phyloP scores from a whole-genome alignment of 2,797 vertebrate genomes.

The Onychomys torridus region DNA sequence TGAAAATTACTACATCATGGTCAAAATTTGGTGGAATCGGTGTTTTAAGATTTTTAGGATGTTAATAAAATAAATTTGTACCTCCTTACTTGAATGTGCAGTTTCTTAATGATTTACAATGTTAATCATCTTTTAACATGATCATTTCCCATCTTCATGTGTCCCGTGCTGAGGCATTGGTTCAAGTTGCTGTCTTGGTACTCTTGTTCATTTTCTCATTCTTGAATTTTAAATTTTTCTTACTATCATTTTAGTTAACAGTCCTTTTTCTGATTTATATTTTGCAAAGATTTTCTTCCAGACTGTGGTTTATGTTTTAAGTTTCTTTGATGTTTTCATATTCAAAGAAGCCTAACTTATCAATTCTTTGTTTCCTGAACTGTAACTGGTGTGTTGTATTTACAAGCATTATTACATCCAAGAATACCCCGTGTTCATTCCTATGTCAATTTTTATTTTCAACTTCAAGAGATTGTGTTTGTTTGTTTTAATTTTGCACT shows the following conservation, averaged over 20 bases:
- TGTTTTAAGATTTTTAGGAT: background rate
- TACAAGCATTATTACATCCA: background rate
- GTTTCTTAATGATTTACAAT: background rate
- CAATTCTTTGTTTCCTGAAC: background rate
- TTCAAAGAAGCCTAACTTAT: background rate
- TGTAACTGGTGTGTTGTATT: background rate
- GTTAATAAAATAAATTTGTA: background rate
- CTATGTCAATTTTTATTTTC: background rate
- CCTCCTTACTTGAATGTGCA: background rate
- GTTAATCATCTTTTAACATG: background rate
- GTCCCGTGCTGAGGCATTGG: background rate
- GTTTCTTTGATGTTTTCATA: background rate
- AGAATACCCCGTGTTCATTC: background rate
- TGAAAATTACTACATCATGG: background rate
- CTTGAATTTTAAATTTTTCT: background rate
- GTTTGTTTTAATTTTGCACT: background rate
- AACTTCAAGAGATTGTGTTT: background rate
- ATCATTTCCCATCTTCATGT: background rate
- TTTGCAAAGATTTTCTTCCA: background rate
- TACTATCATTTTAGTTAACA: background rate
- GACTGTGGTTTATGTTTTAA: background rate
- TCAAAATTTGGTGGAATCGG: background rate
- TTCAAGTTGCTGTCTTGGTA: background rate
- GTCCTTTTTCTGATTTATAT: background rate
- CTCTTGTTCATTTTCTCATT: background rate